Evolutionary conservation across 2,888 invertebrate genomes (phyloP).

Genomic region (Dascillus cervinus): DNA sequence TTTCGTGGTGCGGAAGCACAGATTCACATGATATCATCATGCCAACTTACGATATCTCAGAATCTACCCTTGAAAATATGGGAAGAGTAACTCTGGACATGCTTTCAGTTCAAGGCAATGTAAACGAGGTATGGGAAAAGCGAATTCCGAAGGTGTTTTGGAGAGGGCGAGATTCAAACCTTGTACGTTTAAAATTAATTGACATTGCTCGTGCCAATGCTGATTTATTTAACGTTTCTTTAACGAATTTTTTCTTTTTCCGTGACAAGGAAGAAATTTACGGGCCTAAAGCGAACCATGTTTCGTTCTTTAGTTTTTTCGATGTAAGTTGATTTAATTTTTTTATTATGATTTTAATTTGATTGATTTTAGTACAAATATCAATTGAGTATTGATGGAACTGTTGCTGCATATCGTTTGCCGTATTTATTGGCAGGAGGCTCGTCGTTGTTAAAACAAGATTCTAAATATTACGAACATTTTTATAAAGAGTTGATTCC

Average conservation of each 20-base stretch:
- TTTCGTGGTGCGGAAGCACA: conserved; percentile 94
- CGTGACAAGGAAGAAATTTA: conserved; percentile 74
- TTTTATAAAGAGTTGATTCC: conserved; percentile 75
- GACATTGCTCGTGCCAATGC: conserved; percentile 68
- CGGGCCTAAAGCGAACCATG: conserved; percentile 75
- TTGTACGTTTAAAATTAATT: conserved; percentile 74
- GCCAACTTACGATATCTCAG: conserved; percentile 93
- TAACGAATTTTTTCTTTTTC: conserved; percentile 96
- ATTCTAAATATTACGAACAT: conserved; percentile 90
- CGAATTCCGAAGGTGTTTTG: conserved; percentile 76
- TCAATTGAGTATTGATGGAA: conserved; percentile 90
- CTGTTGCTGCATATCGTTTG: conserved; percentile 91
- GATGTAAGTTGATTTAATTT: conserved; percentile 56
- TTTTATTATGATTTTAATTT: conserved; percentile 3
- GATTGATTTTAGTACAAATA: conserved; percentile 76
- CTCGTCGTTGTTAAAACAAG: conserved; percentile 83
- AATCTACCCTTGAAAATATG: conserved; percentile 89
- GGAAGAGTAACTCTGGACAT: conserved; percentile 85
- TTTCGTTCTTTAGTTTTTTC: conserved; percentile 91
- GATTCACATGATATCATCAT: conserved; percentile 81
- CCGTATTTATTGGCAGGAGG: conserved; percentile 88
- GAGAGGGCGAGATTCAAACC: conserved; percentile 88
- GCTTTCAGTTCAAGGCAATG: conserved; percentile 80
- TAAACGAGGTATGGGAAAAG: conserved; percentile 61
- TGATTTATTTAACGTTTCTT: conserved; percentile 78